Base-by-base conservation (phyloP, 2,888 invertebrate genomes). In the Julus scanicus region DNA sequence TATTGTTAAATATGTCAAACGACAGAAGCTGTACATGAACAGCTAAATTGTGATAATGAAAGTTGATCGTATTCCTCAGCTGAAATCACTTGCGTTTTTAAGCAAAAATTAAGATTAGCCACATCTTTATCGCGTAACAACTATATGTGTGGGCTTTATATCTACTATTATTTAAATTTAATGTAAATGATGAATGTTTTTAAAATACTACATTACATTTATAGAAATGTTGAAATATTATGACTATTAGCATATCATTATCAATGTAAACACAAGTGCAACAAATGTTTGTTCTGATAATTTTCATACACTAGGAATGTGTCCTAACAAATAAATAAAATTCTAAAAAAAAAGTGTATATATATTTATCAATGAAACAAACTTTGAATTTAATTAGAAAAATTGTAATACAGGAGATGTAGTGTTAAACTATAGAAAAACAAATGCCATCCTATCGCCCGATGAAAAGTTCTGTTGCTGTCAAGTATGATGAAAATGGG, bases 141-240 rank as follows among this genome's bases (percentile, higher is more conserved):
- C 71, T n/a, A 71, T 71, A 29, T n/a, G 44, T 44, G 44, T 44
- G 44, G 44, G 44, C 44, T 44, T 44, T 5, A 44, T 3, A 44
- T 44, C 44, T 71, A 53, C 53, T 53, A 53, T 11, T 4, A 8
- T 71, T 20, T 71, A 71, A 29, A 71, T 71, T 71, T 71, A 71
- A 3, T 71, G 20, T 71, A 29, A 71, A 71, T 6, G 1, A 63
- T 63, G 63, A 17, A n/a, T 17, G n/a, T 9, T 71, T 71, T 20
- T 9, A 71, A 20, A 29, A 63, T 63, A 20, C 4, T 71, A 4
- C 71, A 71, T 20, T 8, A 71, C 71, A 71, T 71, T 71, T 29
- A 20, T 71, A 71, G 71, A 71, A 71, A 71, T 71, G 20, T 20
- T n/a, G 71, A 71, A 71, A 71, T 71, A 71, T 71, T 63, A 63